Evolutionary conservation across 2,113 vertebrate species (phyloP).

Genomic region (Gasterosteus nipponicus): DNA sequence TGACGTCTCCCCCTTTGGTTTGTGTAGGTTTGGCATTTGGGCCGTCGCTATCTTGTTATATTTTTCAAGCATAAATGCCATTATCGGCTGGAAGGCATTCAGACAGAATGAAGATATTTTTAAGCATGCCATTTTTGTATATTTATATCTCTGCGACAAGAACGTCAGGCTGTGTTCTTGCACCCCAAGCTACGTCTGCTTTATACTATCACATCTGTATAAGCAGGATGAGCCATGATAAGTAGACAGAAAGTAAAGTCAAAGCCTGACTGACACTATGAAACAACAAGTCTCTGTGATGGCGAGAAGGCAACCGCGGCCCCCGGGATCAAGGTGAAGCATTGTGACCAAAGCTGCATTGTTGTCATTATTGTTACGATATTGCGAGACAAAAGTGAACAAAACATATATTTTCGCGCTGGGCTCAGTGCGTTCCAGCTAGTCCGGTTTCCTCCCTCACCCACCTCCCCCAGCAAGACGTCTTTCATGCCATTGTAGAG

Average conservation of each 20-base stretch:
- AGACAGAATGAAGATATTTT: not conserved
- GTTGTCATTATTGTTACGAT: constrained; percentile 61
- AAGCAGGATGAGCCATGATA: constrained; percentile 41
- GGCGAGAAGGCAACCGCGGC: constrained; percentile 14
- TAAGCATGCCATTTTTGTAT: constrained; percentile 1
- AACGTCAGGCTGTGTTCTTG: constrained; percentile 32
- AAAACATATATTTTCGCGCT: constrained; percentile 8
- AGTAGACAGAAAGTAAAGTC: constrained; percentile 28
- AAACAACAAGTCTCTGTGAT: constrained; percentile 45
- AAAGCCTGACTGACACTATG: constrained; percentile 24
- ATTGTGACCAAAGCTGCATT: constrained; percentile 39
- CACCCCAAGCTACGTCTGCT: constrained; percentile 15
- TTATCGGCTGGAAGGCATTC: not conserved
- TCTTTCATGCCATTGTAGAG: constrained; percentile 73
- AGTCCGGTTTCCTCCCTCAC: constrained; percentile 63
- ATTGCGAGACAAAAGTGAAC: constrained; percentile 43
- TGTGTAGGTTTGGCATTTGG: no score
- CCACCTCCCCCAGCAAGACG: constrained; percentile 42
- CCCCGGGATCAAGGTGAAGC: constrained; percentile 36
- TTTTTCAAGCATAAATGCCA: not conserved
- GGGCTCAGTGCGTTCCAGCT: constrained; percentile 50
- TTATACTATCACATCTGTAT: constrained; percentile 52
- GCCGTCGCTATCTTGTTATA: not conserved
- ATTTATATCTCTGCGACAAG: constrained; percentile 29
- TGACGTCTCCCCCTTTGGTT: no score